Conservation (phyloP, 2,113 vertebrate species). For the Canis aureus region DNA sequence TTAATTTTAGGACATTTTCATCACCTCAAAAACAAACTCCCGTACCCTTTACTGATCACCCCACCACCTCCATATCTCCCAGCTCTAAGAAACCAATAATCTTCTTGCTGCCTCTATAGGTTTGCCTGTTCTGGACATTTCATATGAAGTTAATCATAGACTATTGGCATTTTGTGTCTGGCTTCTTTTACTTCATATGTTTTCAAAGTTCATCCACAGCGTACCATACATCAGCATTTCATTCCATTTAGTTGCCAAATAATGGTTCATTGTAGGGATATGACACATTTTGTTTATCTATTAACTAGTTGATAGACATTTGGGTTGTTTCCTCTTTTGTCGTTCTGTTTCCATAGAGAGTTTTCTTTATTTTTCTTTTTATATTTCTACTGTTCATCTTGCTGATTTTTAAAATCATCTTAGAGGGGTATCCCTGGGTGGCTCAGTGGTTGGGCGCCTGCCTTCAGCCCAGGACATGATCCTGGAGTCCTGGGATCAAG, state of each 20-base stretch:
- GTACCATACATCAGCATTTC: background rate
- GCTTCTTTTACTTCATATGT: background rate
- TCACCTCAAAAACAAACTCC: background rate
- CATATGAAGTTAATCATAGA: background rate
- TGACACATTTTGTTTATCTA: background rate
- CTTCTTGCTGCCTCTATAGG: background rate
- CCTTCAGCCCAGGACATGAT: no score
- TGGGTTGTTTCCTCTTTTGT: background rate
- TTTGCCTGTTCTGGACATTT: background rate
- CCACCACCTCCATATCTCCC: background rate
- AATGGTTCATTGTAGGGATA: background rate
- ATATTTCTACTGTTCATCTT: slow-evolving; percentile 8
- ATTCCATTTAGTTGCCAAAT: background rate
- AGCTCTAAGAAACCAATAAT: background rate
- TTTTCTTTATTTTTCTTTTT: background rate
- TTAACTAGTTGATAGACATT: background rate
- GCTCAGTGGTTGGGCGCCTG: no score
- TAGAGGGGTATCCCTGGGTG: background rate
- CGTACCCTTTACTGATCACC: background rate
- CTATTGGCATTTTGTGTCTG: background rate
- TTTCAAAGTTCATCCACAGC: background rate
- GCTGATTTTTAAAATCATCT: background rate
- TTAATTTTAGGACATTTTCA: slow-evolving; percentile 4
- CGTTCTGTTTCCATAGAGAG: background rate
- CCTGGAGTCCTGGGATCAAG: no score